Evolutionary conservation across 2,888 invertebrate genomes (phyloP).

Genomic region (Eupithecia abbreviata): DNA sequence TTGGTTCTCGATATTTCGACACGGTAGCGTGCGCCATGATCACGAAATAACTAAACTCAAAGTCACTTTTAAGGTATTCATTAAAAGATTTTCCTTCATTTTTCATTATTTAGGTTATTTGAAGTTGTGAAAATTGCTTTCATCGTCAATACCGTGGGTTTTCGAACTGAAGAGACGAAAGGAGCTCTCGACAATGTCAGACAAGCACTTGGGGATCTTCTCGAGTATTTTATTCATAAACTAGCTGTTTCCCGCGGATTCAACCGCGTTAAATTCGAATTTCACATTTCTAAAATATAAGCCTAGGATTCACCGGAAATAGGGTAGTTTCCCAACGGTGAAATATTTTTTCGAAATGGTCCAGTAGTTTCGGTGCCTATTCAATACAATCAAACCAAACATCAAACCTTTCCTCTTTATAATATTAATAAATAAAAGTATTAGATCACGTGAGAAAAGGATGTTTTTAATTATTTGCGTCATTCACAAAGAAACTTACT

Average conservation of each 20-base stretch:
- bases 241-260: too few species aligned
- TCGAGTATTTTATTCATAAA: background rate
- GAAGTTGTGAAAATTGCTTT: background rate
- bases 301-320: too few species aligned
- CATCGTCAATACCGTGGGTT: background rate
- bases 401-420: too few species aligned
- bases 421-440: too few species aligned
- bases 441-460: background rate
- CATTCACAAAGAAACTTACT: background rate
- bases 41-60: background rate
- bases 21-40: background rate
- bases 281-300: too few species aligned
- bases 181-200: background rate
- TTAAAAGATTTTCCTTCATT: background rate
- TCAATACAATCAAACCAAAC: too few species aligned
- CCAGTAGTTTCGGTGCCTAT: too few species aligned
- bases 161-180: background rate
- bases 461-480: background rate
- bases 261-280: too few species aligned
- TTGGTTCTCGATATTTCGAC: background rate
- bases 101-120: background rate
- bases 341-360: too few species aligned
- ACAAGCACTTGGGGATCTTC: background rate
- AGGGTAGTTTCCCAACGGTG: too few species aligned
- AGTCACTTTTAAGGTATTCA: background rate